Percentiles rank a stretch among this genome's conserved stretches.
Conservation (phyloP, 2,888 invertebrate species). For the Halocaridina rubra region DNA sequence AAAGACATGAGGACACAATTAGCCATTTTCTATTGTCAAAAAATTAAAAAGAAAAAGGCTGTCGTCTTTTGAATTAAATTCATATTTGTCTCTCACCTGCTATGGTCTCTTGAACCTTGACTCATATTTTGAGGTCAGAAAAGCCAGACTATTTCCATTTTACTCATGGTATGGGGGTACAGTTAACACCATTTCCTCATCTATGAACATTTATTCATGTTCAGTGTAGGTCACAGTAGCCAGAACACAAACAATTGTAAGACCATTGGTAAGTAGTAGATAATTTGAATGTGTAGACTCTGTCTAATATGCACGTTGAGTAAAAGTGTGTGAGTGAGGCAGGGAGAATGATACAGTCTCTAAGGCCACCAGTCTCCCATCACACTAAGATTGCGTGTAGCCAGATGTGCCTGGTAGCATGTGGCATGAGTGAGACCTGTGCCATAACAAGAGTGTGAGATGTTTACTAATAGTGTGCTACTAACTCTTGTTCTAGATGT, state of each 20-base stretch:
- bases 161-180: slow-evolving; percentile 33
- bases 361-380: slow-evolving; percentile 36
- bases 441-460: slow-evolving; percentile 47
- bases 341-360: slow-evolving; percentile 25
- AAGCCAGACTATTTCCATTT: slow-evolving; percentile 24
- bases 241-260: slow-evolving; percentile 46
- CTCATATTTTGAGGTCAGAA: slow-evolving; percentile 12
- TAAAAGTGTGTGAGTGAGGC: slow-evolving; percentile 15
- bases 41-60: background rate
- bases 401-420: slow-evolving; percentile 18
- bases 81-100: slow-evolving; percentile 37
- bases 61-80: slow-evolving; percentile 19
- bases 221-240: slow-evolving; percentile 50
- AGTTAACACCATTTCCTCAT: slow-evolving; percentile 63
- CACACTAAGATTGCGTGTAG: slow-evolving; percentile 19
- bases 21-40: background rate
- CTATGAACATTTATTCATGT: slow-evolving; percentile 58
- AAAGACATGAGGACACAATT: background rate
- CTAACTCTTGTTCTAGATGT: slow-evolving; percentile 64
- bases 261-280: slow-evolving; percentile 51
- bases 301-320: slow-evolving; percentile 48
- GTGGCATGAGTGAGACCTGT: slow-evolving; percentile 45
- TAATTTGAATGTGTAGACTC: slow-evolving; percentile 32
- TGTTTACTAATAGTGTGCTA: slow-evolving; percentile 62
- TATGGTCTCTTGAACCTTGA: slow-evolving; percentile 14